A percentile compares a stretch with the other conserved stretches of the same genome.
Evolutionary conservation across 2,113 vertebrate genomes (phyloP).

Genomic region (Orycteropus afer): DNA sequence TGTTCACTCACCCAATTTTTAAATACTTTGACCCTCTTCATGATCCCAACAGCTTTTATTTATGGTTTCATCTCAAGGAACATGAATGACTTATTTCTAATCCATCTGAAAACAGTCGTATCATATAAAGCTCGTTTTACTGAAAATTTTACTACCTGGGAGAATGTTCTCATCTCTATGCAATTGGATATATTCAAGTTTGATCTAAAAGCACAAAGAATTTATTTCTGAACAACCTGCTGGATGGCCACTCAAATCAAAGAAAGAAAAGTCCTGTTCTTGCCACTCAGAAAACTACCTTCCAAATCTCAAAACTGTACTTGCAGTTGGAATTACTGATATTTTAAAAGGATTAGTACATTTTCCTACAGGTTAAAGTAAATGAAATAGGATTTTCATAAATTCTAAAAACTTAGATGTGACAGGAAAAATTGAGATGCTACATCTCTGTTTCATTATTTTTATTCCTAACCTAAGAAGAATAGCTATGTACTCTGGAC

Average conservation of each 20-base stretch:
- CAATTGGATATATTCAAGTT: background rate
- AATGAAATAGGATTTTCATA: conserved; percentile 18
- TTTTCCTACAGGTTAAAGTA: background rate
- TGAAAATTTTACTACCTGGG: background rate
- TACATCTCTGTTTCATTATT: background rate
- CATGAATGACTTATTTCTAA: conserved; percentile 49
- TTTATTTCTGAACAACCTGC: background rate
- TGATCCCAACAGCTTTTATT: conserved; percentile 7
- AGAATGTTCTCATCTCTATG: conserved; percentile 32
- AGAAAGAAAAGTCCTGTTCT: background rate
- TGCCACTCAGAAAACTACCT: background rate
- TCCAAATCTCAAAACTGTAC: conserved; percentile 18
- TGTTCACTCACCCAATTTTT: background rate
- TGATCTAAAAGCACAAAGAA: conserved; percentile 15
- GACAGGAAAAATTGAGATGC: conserved; percentile 30
- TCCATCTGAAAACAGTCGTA: background rate
- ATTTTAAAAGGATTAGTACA: background rate
- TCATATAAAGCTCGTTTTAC: background rate
- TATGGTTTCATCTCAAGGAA: background rate
- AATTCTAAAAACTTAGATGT: conserved; percentile 31
- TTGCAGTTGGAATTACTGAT: background rate
- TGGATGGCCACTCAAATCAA: background rate
- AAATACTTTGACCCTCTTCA: background rate
- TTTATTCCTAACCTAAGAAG: conserved; percentile 57
- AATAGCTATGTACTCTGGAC: background rate